Evolutionary conservation across 2,113 vertebrate genomes (phyloP).

Genomic region (Aldabrachelys gigantea): DNA sequence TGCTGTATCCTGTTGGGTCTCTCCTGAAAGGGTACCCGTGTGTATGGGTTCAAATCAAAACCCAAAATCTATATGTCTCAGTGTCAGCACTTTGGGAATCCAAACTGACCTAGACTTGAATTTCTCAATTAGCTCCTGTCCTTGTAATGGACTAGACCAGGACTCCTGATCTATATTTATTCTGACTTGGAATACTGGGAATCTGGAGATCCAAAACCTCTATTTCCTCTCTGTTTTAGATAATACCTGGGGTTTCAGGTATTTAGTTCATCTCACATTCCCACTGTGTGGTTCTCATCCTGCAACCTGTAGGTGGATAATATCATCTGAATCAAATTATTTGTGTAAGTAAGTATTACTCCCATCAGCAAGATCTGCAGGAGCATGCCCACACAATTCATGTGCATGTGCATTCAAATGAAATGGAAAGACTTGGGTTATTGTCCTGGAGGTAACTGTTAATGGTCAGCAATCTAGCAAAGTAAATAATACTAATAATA

Average conservation of each 20-base stretch:
- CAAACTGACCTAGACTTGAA: not conserved
- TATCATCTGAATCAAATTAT: too few species aligned
- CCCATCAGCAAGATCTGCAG: not conserved
- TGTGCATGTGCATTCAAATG: not conserved
- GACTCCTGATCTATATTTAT: rapidly evolving
- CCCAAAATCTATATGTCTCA: not conserved
- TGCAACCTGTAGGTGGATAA: too few species aligned
- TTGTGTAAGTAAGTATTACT: not conserved
- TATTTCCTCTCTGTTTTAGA: not conserved
- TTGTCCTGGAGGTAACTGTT: not conserved
- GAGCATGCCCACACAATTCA: not conserved
- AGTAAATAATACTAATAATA: not conserved
- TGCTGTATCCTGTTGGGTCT: not conserved
- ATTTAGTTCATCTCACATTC: not conserved
- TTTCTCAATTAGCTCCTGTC: not conserved
- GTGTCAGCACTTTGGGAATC: not conserved
- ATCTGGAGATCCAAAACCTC: not conserved
- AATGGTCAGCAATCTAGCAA: not conserved
- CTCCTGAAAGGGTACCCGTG: not conserved
- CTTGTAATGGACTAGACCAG: not conserved
- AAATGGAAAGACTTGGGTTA: not conserved
- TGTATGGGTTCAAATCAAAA: not conserved
- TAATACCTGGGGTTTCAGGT: not conserved
- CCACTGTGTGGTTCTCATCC: not conserved
- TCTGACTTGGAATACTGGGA: not conserved